These are phyloP conservation scores for Cantharis rustica DNA, from an alignment of 2,888 invertebrate species.

Conservation along the genomic window DNA sequence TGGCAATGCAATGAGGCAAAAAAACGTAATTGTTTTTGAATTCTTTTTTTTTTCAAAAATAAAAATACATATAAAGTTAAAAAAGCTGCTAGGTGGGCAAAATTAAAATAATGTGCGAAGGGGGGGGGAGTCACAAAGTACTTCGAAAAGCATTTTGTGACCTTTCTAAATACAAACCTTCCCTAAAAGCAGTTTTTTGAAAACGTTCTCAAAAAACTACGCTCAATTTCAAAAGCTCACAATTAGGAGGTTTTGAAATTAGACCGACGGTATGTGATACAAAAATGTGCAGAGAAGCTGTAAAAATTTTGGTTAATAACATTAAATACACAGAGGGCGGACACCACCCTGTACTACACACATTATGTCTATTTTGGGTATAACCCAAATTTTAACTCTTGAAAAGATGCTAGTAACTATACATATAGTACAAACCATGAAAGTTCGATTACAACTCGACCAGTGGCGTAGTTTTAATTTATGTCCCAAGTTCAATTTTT, in stretches of 20 bases:
- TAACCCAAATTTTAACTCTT: too few species aligned
- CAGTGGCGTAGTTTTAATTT: too few species aligned
- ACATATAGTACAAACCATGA: too few species aligned
- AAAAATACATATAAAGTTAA: not conserved
- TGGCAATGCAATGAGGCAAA: not conserved
- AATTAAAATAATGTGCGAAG: conserved; percentile 1
- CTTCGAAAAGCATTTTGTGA: not conserved
- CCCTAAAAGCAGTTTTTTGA: conserved; percentile 2
- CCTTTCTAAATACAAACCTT: conserved; percentile 11
- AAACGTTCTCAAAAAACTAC: not conserved
- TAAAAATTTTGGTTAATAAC: conserved; percentile 4
- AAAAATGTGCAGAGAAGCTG: conserved; percentile 2
- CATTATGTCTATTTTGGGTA: not conserved
- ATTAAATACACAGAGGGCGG: not conserved
- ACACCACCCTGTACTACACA: not conserved
- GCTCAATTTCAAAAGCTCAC: not conserved
- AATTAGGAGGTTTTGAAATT: too few species aligned
- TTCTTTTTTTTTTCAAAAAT: not conserved
- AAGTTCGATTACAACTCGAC: too few species aligned
- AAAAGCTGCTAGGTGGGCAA: not conserved
- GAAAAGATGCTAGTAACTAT: too few species aligned
- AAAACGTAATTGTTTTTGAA: not conserved
- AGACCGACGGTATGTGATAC: not conserved
- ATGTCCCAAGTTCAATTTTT: too few species aligned
- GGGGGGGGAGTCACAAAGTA: not conserved